Base-by-base conservation (phyloP, 2,888 invertebrate species). In the Pocota personata region DNA sequence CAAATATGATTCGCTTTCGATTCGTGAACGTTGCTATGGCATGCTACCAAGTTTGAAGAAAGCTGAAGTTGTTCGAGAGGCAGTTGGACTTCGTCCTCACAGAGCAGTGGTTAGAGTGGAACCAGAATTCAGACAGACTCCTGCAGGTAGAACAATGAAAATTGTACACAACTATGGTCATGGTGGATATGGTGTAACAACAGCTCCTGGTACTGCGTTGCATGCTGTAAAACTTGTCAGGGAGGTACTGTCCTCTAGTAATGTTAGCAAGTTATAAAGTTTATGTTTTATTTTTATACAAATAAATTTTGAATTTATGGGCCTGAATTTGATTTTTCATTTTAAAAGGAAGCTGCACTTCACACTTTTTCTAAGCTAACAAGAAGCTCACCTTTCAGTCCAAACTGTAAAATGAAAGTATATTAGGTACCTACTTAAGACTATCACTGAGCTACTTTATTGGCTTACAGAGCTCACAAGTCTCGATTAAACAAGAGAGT, bases 121-220 rank as follows among this genome's bases (percentile, higher is more conserved):
- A 89, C 92, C 93, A 0, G 96, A 97, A 90, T 12, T 93, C 3
- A 67, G 93, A 0, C 89, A 87, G 0, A 89, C 88, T 60, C 46
- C 72, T 27, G 87, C 91, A 10, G 94, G 94, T 1, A 91, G 93
- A 87, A 93, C 91, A 87, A 84, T 93, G 0, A 94, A 95, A 93
- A 94, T 98, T 35, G 95, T 98, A 5, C 98, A 99, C 91, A 97
- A 98, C 92, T 98, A 98, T 90, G 98, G 98, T 0, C 98, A 98
- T 91, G 98, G 98, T 0, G 98, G 98, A 0, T 98, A 98, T 91
- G 98, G 98, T 0, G 96, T 98, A 0, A 96, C 96, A 80, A 95
- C 97, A 40, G 96, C 97, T 4, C 98, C 98, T 30, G 98, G 98
- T 7, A 97, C 98, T 0, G 95, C 96, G 0, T 93, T 95, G 78